Conservation (phyloP, 2,888 invertebrate genomes). For the Caenorhabditis sp. region DNA sequence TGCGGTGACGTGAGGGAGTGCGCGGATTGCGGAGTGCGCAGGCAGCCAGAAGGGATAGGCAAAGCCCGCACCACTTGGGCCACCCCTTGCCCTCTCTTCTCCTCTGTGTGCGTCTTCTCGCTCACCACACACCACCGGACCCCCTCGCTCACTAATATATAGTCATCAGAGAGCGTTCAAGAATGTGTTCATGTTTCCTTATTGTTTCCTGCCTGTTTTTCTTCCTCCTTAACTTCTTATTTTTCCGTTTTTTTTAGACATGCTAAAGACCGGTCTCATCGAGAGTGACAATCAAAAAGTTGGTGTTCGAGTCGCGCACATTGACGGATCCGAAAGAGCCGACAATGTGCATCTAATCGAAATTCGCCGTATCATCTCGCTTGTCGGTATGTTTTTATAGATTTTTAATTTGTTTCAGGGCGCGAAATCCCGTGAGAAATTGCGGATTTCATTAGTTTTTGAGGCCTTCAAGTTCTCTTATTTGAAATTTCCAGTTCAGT, state of each 20-base stretch:
- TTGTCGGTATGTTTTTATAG: conserved; percentile 56
- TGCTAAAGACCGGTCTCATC: conserved; percentile 53
- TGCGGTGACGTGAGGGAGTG: conserved; percentile 30
- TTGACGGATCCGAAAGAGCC: conserved; percentile 28
- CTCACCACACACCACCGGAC: conserved; percentile 19
- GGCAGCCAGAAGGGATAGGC: conserved; percentile 2
- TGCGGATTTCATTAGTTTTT: background rate
- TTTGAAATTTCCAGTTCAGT: background rate
- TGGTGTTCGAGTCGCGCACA: conserved; percentile 31
- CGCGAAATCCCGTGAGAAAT: background rate
- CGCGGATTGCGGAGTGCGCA: conserved; percentile 1
- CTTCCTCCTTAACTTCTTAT: background rate
- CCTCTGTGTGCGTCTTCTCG: conserved; percentile 21
- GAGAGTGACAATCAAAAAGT: conserved; percentile 47
- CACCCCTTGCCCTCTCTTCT: conserved; percentile 30
- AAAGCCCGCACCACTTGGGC: conserved; percentile 36
- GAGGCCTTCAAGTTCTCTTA: too few species aligned
- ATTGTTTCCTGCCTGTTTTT: background rate
- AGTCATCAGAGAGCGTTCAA: conserved; percentile 37
- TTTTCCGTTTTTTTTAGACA: conserved; percentile 23
- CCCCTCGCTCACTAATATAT: conserved; percentile 39
- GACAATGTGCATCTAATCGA: conserved; percentile 60
- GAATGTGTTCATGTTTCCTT: conserved; percentile 18
- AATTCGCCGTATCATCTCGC: conserved; percentile 64
- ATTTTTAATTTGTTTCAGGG: background rate